phyloP scores from a whole-genome alignment of 2,113 vertebrate genomes.

The Muntiacus muntjak region DNA sequence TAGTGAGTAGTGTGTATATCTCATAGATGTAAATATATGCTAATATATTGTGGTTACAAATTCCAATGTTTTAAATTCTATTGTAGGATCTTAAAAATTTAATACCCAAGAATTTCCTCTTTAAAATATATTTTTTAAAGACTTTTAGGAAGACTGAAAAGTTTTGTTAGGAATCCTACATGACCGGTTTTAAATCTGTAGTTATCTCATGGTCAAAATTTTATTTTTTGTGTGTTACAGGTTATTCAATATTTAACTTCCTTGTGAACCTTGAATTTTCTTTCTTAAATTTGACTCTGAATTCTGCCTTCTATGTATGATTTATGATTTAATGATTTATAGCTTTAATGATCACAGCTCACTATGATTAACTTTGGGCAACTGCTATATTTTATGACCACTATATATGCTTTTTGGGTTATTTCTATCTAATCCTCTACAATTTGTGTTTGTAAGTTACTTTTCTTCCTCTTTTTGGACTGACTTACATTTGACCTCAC shows the following conservation, averaged over 20 bases:
- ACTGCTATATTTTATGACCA: neutral
- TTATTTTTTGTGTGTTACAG: neutral
- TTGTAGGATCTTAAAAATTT: neutral
- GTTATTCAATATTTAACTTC: slow-evolving; percentile 38
- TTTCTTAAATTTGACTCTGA: neutral
- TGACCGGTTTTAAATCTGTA: slow-evolving; percentile 6
- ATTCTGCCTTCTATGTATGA: neutral
- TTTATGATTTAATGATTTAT: neutral
- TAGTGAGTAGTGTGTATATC: neutral
- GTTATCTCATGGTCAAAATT: neutral
- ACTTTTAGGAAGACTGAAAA: neutral
- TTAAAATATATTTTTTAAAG: neutral
- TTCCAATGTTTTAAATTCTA: neutral
- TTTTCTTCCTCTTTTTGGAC: neutral
- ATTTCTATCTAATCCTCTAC: neutral
- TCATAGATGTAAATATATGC: neutral
- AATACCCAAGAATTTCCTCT: neutral
- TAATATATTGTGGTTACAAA: neutral
- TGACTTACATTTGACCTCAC: neutral
- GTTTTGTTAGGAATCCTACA: neutral
- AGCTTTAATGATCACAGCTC: neutral
- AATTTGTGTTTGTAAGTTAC: neutral
- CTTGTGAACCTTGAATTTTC: neutral
- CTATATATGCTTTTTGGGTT: neutral
- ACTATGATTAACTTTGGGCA: neutral